Base-by-base conservation (phyloP, 2,113 vertebrate species). In the Vombatus ursinus region DNA sequence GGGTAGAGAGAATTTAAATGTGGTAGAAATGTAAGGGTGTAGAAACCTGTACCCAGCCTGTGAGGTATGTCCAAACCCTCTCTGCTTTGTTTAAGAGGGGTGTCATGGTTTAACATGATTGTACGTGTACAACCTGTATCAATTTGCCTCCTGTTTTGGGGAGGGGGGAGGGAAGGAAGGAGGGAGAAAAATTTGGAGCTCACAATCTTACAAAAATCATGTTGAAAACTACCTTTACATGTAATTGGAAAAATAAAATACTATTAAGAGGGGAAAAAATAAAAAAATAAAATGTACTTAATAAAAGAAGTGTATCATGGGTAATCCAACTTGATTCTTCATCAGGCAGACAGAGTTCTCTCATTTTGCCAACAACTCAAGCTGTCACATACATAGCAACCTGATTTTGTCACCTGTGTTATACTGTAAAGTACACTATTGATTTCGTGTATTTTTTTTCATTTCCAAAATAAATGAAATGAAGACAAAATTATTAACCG, bases 401-500 rank as follows among this genome's bases (percentile, higher is more conserved):
- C 44, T 68, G 47, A 37, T n/a, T 84, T 44, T 84, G 9, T 50
- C 92, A 26, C 19, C 26, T 92, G 11, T 25, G 10, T 52, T 47
- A 77, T 37, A 51, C 10, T 57, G 12, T 3, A 50, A 6, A 50
- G 90, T 92, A 48, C 47, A 89, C 25, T 61, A 44, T 7, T 3
- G 6, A 14, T 25, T 53, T 16, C 48, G 4, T 49, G 52, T 11
- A 1, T 48, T 84, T 91, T 57, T 57, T 91, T 84, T 92, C 50
- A 31, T 90, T 94, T 94, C 94, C 95, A 44, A 50, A 93, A 50
- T 48, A n/a, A 84, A 68, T 90, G 54, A 52, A 57, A 77, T 91
- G 49, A 52, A 93, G 52, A 91, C 89, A 54, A 77, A 94, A 92
- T 93, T 94, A 50, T 93, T 47, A 93, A 48, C 52, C 61, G 26